Conservation (phyloP, 1,140 invertebrate species). For the Hylaeus volcanicus region DNA sequence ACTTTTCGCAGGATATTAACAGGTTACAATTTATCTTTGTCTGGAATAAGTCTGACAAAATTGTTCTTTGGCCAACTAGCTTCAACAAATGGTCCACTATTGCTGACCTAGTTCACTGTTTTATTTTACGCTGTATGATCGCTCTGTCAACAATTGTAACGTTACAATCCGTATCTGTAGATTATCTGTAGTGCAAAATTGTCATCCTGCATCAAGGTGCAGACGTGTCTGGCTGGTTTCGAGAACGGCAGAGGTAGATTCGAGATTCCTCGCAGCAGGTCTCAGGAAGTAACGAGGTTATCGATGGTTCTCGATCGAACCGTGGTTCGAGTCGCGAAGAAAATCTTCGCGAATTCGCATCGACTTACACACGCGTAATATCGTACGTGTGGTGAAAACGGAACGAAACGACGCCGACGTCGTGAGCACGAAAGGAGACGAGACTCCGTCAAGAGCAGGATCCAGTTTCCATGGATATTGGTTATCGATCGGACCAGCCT, state of each 20-base stretch:
- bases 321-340: neutral
- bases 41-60: no score
- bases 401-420: conserved; percentile 10
- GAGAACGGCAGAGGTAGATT: neutral
- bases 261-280: neutral
- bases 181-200: no score
- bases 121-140: no score
- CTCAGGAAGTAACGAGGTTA: conserved; percentile 14
- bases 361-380: conserved; percentile 43
- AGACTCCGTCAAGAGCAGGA: conserved; percentile 16
- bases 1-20: no score
- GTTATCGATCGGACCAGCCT: conserved; percentile 53
- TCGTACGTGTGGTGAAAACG: conserved; percentile 46
- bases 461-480: conserved; percentile 65
- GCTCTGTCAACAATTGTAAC: no score
- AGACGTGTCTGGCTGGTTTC: neutral
- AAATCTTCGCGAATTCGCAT: conserved; percentile 23
- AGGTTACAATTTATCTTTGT: no score
- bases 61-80: no score
- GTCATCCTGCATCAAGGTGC: no score
- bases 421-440: neutral
- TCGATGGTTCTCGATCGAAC: neutral
- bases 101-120: no score
- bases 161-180: no score
- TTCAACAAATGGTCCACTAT: no score